These are phyloP conservation scores for Melieria omissa DNA, from an alignment of 2,888 invertebrate species.

Conservation along the genomic window DNA sequence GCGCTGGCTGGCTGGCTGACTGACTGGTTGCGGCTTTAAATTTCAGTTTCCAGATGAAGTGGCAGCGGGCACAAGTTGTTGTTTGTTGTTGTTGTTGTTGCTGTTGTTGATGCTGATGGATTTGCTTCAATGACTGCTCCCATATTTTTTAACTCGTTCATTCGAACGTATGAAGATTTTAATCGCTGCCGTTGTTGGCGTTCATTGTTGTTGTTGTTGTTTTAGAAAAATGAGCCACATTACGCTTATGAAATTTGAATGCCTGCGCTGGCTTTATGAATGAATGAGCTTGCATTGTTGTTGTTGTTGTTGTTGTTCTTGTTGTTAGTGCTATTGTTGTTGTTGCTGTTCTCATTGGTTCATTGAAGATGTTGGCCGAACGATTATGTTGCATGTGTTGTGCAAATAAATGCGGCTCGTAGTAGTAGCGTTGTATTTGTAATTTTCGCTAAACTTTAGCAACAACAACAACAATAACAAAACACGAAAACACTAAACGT, in stretches of 20 bases:
- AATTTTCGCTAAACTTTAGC: no score
- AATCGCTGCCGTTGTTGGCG: conserved; percentile 17
- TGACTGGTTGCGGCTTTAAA: no score
- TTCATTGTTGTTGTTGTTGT: background rate
- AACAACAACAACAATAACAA: no score
- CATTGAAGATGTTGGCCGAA: background rate
- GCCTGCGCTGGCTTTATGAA: background rate
- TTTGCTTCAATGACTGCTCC: conserved; percentile 47
- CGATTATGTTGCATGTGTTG: conserved; percentile 3
- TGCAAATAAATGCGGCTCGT: no score
- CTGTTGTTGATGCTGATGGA: conserved; percentile 36
- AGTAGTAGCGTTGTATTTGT: no score
- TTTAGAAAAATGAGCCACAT: background rate
- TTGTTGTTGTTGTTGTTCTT: background rate
- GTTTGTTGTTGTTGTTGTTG: conserved; percentile 2
- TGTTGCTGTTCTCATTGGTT: conserved; percentile 11
- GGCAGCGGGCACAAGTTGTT: background rate
- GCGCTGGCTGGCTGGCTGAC: background rate
- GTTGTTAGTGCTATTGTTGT: background rate
- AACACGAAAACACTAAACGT: no score
- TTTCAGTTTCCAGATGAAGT: background rate
- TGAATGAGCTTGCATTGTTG: background rate
- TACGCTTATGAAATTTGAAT: no score
- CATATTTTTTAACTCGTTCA: conserved; percentile 41
- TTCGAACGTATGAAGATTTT: conserved; percentile 24